Percentiles rank a stretch among this genome's conserved stretches.
Conservation (phyloP, 37 sponge, comb jelly and placozoan species). For the Chondrilla cf. caribensis region DNA sequence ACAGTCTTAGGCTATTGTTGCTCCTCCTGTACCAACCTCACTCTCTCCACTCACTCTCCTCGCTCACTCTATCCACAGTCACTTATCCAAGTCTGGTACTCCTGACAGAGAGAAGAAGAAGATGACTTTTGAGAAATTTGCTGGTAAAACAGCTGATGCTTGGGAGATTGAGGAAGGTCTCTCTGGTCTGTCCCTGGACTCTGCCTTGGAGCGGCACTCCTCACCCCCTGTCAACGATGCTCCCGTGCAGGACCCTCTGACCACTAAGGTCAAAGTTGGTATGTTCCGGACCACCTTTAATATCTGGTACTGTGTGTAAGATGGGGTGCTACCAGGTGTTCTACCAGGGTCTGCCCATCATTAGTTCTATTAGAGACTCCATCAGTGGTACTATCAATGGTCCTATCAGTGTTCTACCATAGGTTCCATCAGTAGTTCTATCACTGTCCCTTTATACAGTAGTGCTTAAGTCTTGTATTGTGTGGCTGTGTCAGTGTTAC, state of each 20-base stretch:
- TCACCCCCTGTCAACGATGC: background rate
- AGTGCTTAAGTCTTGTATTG: no score
- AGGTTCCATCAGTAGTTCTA: no score
- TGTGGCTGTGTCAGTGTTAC: no score
- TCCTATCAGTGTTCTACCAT: no score
- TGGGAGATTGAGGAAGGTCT: conserved; percentile 71
- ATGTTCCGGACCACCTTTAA: no score
- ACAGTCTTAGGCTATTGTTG: background rate
- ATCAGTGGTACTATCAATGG: no score
- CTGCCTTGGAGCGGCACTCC: background rate
- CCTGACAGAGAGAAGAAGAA: conserved; percentile 29
- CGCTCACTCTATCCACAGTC: background rate
- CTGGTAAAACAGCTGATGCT: conserved; percentile 72
- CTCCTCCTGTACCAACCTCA: background rate
- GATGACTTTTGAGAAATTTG: conserved; percentile 82
- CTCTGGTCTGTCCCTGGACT: conserved; percentile 22
- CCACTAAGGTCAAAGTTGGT: conserved; percentile 15
- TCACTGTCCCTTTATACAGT: no score
- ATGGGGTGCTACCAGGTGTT: no score
- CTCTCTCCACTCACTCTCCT: background rate
- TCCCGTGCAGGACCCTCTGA: background rate
- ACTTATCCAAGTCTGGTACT: background rate
- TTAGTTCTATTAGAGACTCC: no score
- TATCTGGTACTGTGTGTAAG: no score
- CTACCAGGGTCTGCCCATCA: no score